Conservation (phyloP, 1,140 invertebrate genomes). For the Colletes gigas region DNA sequence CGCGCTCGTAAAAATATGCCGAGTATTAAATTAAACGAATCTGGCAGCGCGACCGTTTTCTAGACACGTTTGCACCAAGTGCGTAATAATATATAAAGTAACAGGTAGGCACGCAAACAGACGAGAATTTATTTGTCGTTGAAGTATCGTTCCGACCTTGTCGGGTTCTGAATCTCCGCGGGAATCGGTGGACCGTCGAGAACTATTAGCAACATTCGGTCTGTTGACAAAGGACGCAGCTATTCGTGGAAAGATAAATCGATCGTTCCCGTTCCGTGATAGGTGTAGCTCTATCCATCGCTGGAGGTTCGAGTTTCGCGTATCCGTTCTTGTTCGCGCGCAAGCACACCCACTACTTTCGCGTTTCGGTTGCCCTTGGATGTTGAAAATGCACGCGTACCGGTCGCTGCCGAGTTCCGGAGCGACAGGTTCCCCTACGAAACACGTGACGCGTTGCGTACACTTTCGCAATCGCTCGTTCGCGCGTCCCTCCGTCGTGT, state of each 20-base stretch:
- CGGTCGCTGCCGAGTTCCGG: slow-evolving; percentile 56
- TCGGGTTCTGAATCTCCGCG: no score
- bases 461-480: slow-evolving; percentile 30
- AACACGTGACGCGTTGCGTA: slow-evolving; percentile 56
- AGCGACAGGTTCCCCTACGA: slow-evolving; percentile 60
- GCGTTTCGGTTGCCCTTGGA: slow-evolving; percentile 55
- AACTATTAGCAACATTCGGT: background rate
- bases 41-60: no score
- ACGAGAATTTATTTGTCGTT: background rate
- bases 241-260: slow-evolving; percentile 2
- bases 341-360: slow-evolving; percentile 44
- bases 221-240: background rate
- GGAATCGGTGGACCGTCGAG: no score
- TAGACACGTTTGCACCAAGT: no score
- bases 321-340: background rate
- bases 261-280: background rate
- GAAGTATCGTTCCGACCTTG: background rate
- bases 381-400: slow-evolving; percentile 57
- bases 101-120: background rate
- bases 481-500: slow-evolving; percentile 3
- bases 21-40: no score
- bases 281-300: background rate
- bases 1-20: no score
- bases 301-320: background rate
- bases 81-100: no score